These are phyloP conservation scores for Phaethornis superciliosus DNA, from an alignment of 2,113 vertebrate genomes.

Conservation along the genomic window DNA sequence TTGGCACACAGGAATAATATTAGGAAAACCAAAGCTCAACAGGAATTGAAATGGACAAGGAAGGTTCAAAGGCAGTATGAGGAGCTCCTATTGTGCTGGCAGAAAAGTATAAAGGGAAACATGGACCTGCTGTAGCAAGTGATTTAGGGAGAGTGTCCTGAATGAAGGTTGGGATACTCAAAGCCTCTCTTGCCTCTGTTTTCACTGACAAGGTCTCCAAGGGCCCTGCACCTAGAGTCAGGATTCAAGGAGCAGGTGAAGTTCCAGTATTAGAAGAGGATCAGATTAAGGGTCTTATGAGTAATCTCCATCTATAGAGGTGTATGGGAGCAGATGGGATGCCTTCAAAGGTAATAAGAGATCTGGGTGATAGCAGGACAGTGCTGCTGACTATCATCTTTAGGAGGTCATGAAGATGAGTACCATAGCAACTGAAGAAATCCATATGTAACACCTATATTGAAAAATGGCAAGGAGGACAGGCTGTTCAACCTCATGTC, in stretches of 20 bases:
- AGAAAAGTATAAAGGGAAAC: not conserved
- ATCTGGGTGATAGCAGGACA: not conserved
- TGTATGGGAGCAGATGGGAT: not conserved
- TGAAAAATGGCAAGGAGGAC: not conserved
- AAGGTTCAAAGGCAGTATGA: not conserved
- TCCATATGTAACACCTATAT: not conserved
- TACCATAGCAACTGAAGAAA: rapidly evolving
- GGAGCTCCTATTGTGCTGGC: not conserved
- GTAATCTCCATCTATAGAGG: not conserved
- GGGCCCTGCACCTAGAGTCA: not conserved
- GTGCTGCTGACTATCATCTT: not conserved
- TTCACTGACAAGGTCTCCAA: not conserved
- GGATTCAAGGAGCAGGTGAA: not conserved
- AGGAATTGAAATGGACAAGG: not conserved
- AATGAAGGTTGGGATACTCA: not conserved
- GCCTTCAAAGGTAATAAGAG: not conserved
- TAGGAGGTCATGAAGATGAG: not conserved
- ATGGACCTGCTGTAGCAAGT: not conserved
- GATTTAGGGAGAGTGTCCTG: not conserved
- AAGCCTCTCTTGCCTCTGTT: not conserved
- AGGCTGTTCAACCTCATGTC: not conserved
- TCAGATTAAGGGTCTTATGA: not conserved
- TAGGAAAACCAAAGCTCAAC: not conserved
- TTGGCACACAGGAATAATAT: not conserved
- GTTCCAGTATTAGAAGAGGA: not conserved